Evolutionary conservation across 2,113 vertebrate genomes (phyloP), one percentile per base, ranked within the genome.

Genomic region (Aptenodytes forsteri): DNA sequence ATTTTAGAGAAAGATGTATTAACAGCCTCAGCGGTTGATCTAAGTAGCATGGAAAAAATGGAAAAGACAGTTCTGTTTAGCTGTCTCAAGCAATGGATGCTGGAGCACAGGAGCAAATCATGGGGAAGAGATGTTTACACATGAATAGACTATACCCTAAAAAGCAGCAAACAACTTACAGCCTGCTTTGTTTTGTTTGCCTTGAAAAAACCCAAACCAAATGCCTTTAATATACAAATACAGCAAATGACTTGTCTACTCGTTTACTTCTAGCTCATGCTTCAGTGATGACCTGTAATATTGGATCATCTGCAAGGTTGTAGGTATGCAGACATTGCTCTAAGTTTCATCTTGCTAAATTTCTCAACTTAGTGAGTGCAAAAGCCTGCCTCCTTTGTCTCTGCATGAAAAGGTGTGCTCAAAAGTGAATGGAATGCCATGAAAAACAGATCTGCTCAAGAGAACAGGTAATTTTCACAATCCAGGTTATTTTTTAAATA

Each of bases 51-150:
- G 91, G 96, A 49, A 75, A 32, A 87, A 94, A 72, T 56, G 38
- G 49, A 83, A 58, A 79, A 86, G 93, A 72, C 67, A 77, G 46
- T 61, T 80, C 76, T 95, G 80, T 95, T 96, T 44, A 89, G 82
- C 90, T 93, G 73, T 96, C 87, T 93, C 85, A 69, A 76, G 94
- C 89, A 96, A 81, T 55, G 96, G 92, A 86, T 71, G 75, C 62
- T 59, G 49, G 26, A 59, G 59, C 13, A 38, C 11, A 62, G 30
- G 32, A 85, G 85, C 73, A 95, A 96, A 21, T 80, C 77, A 89
- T 2, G 64, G 89, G 52, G 84, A 72, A 95, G 83, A 95, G 61
- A 69, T 61, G 56, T 83, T 90, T 78, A 89, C 95, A 89, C 91
- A 80, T 65, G 56, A 91, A 90, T 52, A 85, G 64, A 36, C 40